Percentiles rank a stretch among this genome's conserved stretches.
These are phyloP conservation scores for Brevimyrus niger DNA, from an alignment of 2,113 vertebrate species.

Conservation along the genomic window DNA sequence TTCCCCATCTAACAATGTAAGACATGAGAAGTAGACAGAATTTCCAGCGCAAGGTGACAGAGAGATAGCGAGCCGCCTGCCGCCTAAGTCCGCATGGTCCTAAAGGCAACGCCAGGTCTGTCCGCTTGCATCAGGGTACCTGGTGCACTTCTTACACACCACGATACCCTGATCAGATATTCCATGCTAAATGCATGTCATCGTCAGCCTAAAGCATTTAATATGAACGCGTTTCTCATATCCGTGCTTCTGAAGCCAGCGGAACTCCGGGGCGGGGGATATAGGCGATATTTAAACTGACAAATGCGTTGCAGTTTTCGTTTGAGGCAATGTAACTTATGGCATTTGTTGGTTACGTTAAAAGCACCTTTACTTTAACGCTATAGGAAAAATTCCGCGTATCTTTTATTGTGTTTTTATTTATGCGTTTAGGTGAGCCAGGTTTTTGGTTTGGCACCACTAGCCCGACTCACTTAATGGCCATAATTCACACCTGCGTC, in stretches of 20 bases:
- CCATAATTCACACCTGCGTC: conserved; percentile 20
- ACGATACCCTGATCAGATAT: background rate
- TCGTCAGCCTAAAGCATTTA: background rate
- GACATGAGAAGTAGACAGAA: conserved; percentile 50
- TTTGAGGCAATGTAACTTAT: background rate
- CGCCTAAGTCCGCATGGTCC: conserved; percentile 66
- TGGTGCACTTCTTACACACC: background rate
- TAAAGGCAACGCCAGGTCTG: conserved; percentile 46
- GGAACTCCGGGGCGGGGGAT: background rate
- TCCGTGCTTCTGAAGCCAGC: background rate
- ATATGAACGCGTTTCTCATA: background rate
- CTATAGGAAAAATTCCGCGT: background rate
- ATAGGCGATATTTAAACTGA: background rate
- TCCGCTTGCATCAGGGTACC: background rate
- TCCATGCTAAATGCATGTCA: background rate
- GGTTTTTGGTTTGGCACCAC: background rate
- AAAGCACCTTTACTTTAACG: background rate
- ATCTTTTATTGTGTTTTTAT: background rate
- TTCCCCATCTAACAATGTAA: conserved; percentile 25
- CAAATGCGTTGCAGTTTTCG: background rate
- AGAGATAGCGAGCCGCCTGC: conserved; percentile 51
- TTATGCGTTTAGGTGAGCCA: background rate
- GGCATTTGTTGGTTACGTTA: background rate
- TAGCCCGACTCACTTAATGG: background rate
- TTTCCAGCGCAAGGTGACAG: conserved; percentile 54